phyloP scores from a whole-genome alignment of 1,140 invertebrate species.

The Sycobia sp. region DNA sequence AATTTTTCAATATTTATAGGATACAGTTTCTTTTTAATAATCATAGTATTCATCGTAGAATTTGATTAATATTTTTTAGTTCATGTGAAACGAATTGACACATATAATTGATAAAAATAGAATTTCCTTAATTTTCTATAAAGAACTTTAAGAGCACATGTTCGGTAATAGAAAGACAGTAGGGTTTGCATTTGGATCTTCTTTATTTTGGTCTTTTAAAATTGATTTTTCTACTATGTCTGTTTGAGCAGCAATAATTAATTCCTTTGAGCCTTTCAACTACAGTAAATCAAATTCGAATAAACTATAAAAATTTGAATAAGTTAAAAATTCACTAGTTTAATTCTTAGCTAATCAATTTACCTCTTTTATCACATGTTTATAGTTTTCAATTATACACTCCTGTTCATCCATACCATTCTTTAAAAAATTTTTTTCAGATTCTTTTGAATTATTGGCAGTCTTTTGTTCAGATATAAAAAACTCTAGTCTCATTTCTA shows the following conservation, averaged over 20 bases:
- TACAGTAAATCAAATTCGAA: neutral
- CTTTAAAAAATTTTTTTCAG: slow-evolving; percentile 44
- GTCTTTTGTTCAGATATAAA: slow-evolving; percentile 45
- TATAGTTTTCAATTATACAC: slow-evolving; percentile 48
- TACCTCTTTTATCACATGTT: slow-evolving; percentile 50
- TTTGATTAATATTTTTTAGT: slow-evolving; percentile 26
- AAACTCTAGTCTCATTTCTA: slow-evolving; percentile 52
- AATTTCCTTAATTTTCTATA: slow-evolving; percentile 16
- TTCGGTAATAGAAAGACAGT: slow-evolving; percentile 39
- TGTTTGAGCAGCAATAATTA: slow-evolving; percentile 35
- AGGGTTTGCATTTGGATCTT: slow-evolving; percentile 45
- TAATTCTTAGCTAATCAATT: slow-evolving; percentile 1
- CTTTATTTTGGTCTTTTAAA: slow-evolving; percentile 35
- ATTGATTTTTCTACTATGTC: slow-evolving; percentile 11
- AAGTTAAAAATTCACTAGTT: neutral
- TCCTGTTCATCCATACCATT: slow-evolving; percentile 45
- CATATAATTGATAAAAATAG: slow-evolving; percentile 33
- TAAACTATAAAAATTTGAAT: neutral
- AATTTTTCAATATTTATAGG: neutral
- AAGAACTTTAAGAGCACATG: slow-evolving; percentile 40
- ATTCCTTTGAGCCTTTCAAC: slow-evolving; percentile 28
- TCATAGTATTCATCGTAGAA: neutral
- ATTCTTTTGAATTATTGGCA: slow-evolving; percentile 39
- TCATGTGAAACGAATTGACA: slow-evolving; percentile 21
- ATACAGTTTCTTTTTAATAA: slow-evolving; percentile 11